Conservation (phyloP, 2,888 invertebrate species). For the Hypolimnas misippus region DNA sequence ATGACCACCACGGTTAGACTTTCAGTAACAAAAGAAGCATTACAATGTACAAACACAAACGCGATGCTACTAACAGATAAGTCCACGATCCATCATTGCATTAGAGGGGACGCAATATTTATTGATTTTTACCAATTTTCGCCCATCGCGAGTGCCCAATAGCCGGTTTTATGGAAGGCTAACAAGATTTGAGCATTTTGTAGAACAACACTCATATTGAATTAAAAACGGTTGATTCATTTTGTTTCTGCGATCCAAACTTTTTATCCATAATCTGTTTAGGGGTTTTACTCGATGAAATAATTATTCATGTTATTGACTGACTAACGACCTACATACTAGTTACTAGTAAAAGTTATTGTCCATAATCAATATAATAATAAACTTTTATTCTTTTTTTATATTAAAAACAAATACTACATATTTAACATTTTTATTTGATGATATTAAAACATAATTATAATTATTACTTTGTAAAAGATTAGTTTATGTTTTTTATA, state of each 20-base stretch:
- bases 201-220: conserved; percentile 33
- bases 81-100: conserved; percentile 75
- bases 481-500: too few relatives aligned
- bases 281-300: neutral
- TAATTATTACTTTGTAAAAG: too few relatives aligned
- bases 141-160: conserved; percentile 42
- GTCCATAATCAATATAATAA: too few relatives aligned
- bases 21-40: conserved; percentile 49
- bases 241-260: conserved; percentile 23
- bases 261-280: neutral
- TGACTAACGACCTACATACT: too few relatives aligned
- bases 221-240: conserved; percentile 30
- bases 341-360: too few relatives aligned
- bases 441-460: too few relatives aligned
- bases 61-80: conserved; percentile 74
- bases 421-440: too few relatives aligned
- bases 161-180: conserved; percentile 40
- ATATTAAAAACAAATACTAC: too few relatives aligned
- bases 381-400: too few relatives aligned
- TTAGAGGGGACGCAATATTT: conserved; percentile 69
- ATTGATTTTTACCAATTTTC: conserved; percentile 73
- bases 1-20: neutral
- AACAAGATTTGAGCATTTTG: conserved; percentile 42
- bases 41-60: conserved; percentile 52
- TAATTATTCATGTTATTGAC: too few relatives aligned